Conservation (phyloP, 1,140 invertebrate species). For the Drosophila navojoa region DNA sequence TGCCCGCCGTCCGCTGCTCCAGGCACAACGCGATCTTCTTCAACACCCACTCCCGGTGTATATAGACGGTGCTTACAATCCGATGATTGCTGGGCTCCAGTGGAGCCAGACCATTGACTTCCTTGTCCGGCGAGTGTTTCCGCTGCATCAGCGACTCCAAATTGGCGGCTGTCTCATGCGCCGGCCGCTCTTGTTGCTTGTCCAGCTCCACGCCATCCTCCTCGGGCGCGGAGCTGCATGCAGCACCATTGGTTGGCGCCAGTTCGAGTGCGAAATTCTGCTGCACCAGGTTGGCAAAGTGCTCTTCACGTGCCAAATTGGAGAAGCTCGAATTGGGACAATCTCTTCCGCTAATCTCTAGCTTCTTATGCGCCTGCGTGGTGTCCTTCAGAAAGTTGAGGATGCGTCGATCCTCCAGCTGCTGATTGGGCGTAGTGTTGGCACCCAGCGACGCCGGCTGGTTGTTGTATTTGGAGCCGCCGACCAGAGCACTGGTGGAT, state of each 20-base stretch:
- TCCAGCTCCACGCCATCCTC: constrained; percentile 53
- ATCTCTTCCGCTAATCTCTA: constrained; percentile 77
- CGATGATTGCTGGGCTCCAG: constrained; percentile 41
- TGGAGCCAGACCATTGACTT: constrained; percentile 71
- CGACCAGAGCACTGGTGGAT: constrained; percentile 63
- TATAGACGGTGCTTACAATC: constrained; percentile 70
- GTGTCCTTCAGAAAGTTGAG: constrained; percentile 83
- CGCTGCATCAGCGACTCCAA: constrained; percentile 79
- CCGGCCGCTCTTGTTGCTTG: constrained; percentile 22
- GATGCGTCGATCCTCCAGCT: constrained; percentile 81
- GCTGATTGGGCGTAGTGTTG: constrained; percentile 61
- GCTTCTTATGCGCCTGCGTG: constrained; percentile 81
- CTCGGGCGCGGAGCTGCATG: constrained; percentile 51
- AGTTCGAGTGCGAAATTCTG: constrained; percentile 73
- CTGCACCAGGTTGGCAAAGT: constrained; percentile 83
- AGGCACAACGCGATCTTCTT: constrained; percentile 96
- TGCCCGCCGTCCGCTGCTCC: constrained; percentile 89
- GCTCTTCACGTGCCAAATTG: constrained; percentile 80
- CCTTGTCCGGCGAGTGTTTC: constrained; percentile 79
- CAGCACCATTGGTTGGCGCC: constrained; percentile 40
- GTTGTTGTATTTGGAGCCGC: constrained; percentile 65
- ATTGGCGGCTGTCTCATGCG: constrained; percentile 70
- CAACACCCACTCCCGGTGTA: constrained; percentile 95
- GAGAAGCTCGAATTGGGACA: constrained; percentile 83
- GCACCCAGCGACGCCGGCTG: constrained; percentile 44